A percentile compares a stretch with the other conserved stretches of the same genome.
Conservation (phyloP, 2,113 vertebrate species). For the Neolamprologus sp. region DNA sequence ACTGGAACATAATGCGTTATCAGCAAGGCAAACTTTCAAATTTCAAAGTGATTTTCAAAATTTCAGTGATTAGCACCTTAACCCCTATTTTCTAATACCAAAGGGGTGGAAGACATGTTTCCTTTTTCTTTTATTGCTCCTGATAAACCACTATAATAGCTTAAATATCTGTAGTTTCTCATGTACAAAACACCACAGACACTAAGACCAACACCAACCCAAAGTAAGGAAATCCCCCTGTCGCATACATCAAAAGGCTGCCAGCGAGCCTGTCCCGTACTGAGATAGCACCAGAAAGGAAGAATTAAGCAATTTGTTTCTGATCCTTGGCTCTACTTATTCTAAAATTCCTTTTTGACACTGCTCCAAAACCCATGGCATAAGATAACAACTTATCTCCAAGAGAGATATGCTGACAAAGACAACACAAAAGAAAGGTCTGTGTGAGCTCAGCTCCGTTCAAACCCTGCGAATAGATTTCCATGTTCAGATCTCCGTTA, state of each 20-base stretch:
- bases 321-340: slow-evolving; percentile 37
- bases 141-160: background rate
- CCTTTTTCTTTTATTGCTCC: background rate
- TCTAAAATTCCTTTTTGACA: slow-evolving; percentile 40
- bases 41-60: background rate
- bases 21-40: background rate
- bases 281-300: slow-evolving; percentile 43
- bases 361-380: slow-evolving; percentile 27
- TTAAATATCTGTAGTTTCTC: background rate
- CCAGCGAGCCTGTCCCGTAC: slow-evolving; percentile 7
- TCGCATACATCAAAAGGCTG: slow-evolving; percentile 35
- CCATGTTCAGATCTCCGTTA: slow-evolving; percentile 49
- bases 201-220: slow-evolving; percentile 1
- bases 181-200: background rate
- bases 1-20: background rate
- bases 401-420: slow-evolving; percentile 23
- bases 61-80: background rate
- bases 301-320: slow-evolving; percentile 68
- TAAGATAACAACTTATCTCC: slow-evolving; percentile 50
- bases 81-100: background rate
- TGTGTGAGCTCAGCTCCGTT: background rate
- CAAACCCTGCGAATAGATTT: slow-evolving; percentile 1
- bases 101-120: background rate
- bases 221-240: slow-evolving; percentile 36
- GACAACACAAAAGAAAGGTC: slow-evolving; percentile 33